Evolutionary conservation across 2,113 vertebrate species (phyloP).

Genomic region (Ptilonorhynchus violaceus): DNA sequence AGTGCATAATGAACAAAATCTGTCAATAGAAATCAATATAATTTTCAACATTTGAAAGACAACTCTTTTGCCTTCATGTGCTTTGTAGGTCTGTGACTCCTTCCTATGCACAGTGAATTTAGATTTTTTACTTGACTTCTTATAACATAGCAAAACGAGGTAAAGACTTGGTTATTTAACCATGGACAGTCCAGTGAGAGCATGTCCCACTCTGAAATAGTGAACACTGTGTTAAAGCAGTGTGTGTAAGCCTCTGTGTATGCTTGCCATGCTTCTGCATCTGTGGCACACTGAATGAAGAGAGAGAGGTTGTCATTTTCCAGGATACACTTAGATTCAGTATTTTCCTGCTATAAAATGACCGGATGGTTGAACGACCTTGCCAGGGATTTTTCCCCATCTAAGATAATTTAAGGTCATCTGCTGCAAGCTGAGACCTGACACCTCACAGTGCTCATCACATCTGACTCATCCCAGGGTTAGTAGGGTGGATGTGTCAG

Average conservation of each 20-base stretch:
- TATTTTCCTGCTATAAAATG: background rate
- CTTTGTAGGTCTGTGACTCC: background rate
- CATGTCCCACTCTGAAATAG: fast-evolving
- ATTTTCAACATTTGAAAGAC: slow-evolving; percentile 2
- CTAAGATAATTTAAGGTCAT: background rate
- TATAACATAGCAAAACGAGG: background rate
- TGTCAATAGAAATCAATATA: slow-evolving; percentile 9
- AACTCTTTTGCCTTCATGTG: background rate
- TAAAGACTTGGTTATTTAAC: background rate
- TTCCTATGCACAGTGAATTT: background rate
- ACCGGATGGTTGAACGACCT: background rate
- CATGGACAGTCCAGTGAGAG: background rate
- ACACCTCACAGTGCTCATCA: fast-evolving
- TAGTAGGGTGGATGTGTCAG: no score
- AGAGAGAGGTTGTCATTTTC: background rate
- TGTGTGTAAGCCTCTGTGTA: background rate
- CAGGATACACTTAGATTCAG: background rate
- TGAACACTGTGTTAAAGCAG: background rate
- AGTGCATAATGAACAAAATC: background rate
- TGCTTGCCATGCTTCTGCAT: background rate
- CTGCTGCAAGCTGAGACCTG: background rate
- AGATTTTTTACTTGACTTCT: background rate
- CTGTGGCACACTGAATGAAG: background rate
- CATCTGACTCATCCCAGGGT: fast-evolving
- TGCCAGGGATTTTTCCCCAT: background rate